Conservation (phyloP, 2,113 vertebrate genomes). For the Eurystomus gularis region DNA sequence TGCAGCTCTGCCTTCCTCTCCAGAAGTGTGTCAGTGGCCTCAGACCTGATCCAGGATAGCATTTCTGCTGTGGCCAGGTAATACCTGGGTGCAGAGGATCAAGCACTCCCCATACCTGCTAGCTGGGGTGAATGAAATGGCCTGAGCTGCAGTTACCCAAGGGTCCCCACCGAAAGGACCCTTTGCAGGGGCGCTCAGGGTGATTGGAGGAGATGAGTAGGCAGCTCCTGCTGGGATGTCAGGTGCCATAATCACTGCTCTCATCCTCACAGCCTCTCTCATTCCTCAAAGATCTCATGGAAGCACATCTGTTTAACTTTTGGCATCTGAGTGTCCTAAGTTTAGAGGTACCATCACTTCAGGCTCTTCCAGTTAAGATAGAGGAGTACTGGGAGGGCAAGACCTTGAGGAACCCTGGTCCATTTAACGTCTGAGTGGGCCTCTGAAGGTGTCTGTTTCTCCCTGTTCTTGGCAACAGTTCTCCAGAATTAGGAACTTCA, state of each 20-base stretch:
- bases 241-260: not conserved
- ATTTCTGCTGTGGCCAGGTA: not conserved
- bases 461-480: not conserved
- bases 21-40: not conserved
- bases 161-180: fast-evolving
- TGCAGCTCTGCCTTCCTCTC: not conserved
- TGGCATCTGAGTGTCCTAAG: not conserved
- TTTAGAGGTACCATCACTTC: not conserved
- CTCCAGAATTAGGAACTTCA: not conserved
- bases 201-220: not conserved
- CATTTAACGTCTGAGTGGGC: not conserved
- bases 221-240: not conserved
- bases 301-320: not conserved
- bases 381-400: not conserved
- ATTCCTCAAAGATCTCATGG: not conserved
- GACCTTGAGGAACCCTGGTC: not conserved
- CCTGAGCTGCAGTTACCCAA: not conserved
- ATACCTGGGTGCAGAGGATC: not conserved
- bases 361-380: not conserved
- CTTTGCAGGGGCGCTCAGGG: not conserved
- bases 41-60: not conserved
- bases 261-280: not conserved
- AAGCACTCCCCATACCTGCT: fast-evolving
- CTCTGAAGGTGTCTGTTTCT: not conserved
- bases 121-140: not conserved